These are phyloP conservation scores for Plagodis pulveraria DNA, from an alignment of 2,888 invertebrate species.

Conservation along the genomic window DNA sequence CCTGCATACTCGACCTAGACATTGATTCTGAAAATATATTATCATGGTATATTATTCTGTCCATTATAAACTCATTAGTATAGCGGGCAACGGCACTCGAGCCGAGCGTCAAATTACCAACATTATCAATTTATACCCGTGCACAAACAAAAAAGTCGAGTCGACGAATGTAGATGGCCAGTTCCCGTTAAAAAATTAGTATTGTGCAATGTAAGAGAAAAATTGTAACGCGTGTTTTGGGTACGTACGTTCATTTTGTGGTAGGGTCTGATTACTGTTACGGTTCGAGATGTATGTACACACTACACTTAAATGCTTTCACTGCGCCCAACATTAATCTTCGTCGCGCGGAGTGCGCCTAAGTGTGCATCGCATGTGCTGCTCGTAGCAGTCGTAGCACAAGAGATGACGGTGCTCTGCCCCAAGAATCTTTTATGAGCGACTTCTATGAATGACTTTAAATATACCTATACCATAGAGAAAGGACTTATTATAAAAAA, in stretches of 20 bases:
- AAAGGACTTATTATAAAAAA: too few relatives aligned
- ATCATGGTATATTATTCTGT: slow-evolving; percentile 78
- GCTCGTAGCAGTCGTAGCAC: too few relatives aligned
- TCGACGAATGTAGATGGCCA: slow-evolving; percentile 80
- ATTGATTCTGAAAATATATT: slow-evolving; percentile 81
- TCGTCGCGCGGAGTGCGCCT: slow-evolving; percentile 32
- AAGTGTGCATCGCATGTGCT: neutral
- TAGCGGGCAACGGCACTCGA: slow-evolving; percentile 82
- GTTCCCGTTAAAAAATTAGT: slow-evolving; percentile 84
- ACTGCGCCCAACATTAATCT: slow-evolving; percentile 74
- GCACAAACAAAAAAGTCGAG: slow-evolving; percentile 83
- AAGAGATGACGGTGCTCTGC: too few relatives aligned
- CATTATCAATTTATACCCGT: slow-evolving; percentile 83
- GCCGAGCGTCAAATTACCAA: slow-evolving; percentile 81
- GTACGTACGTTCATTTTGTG: slow-evolving; percentile 58
- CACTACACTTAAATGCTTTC: slow-evolving; percentile 72
- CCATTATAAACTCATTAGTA: slow-evolving; percentile 84
- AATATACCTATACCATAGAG: too few relatives aligned
- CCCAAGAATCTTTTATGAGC: too few relatives aligned
- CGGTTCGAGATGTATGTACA: slow-evolving; percentile 58
- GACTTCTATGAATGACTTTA: too few relatives aligned
- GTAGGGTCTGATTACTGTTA: slow-evolving; percentile 75
- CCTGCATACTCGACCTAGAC: slow-evolving; percentile 68
- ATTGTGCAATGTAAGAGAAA: slow-evolving; percentile 84
- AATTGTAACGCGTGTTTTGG: slow-evolving; percentile 80